Evolutionary conservation across 2,888 invertebrate species (phyloP), one percentile per base, ranked within the genome.

Genomic region (Gymnocheta viridis): DNA sequence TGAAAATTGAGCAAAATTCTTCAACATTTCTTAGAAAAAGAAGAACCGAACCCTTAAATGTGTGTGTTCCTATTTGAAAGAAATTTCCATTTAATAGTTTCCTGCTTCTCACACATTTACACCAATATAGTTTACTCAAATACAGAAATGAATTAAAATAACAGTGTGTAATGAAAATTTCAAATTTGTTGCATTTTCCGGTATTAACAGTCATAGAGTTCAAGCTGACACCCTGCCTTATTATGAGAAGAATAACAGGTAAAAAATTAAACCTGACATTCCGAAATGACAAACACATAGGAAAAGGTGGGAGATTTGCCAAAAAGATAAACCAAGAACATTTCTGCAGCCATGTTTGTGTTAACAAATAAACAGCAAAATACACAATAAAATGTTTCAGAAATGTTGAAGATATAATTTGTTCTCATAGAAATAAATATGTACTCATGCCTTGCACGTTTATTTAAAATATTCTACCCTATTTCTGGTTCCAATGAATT

Each of bases 31-130:
- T 29, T 66, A 56, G 32, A 44, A 66, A 32, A 44, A 12, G 12
- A 32, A 24, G n/a, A 58, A 44, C 54, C 41, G n/a, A 58, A 44
- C 54, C 41, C 41, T 74, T 19, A 73, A 51, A n/a, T 56, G 1
- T 49, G 1, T 49, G 66, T 47, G 7, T 14, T n/a, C n/a, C 2
- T 0, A 35, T 49, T 17, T 35, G 29, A 41, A 51, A 29, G 9
- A 62, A 78, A 64, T 66, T 66, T 72, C 35, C 35, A 77, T 78
- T 73, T 29, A 72, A 4, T 29, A 54, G 73, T 67, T 84, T 84
- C 84, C 81, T 84, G 84, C 67, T 84, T 81, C 77, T 62, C 84
- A 84, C 72, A 84, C 77, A 38, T 66, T 69, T 62, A 38, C 62
- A 62, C 14, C 12, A 22, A 14, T 19, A 49, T 27, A 54, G 12